These are phyloP conservation scores for Phyto melanocephala DNA, from an alignment of 2,888 invertebrate genomes.

Conservation along the genomic window DNA sequence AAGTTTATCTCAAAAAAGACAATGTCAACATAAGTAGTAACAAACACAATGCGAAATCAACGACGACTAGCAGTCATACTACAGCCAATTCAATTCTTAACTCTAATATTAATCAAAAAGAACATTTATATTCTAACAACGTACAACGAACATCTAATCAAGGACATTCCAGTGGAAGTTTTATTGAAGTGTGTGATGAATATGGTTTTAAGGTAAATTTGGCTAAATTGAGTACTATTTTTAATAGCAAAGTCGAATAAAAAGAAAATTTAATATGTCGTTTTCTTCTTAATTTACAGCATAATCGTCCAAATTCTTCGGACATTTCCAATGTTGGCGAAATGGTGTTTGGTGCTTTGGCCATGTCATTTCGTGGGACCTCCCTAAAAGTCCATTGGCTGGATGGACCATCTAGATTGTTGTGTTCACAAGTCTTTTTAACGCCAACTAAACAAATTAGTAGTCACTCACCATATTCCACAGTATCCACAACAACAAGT, in stretches of 20 bases:
- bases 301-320: constrained; percentile 82
- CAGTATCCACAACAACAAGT: constrained; percentile 70
- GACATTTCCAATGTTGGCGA: constrained; percentile 90
- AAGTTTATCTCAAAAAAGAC: constrained; percentile 79
- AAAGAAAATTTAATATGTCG: no score
- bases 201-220: constrained; percentile 83
- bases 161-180: constrained; percentile 74
- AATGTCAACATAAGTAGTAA: constrained; percentile 52
- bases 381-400: constrained; percentile 87
- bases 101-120: constrained; percentile 48
- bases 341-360: constrained; percentile 95
- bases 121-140: constrained; percentile 33
- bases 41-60: constrained; percentile 55
- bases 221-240: no score
- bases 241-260: no score
- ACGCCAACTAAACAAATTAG: constrained; percentile 78
- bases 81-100: not conserved
- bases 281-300: constrained; percentile 77
- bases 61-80: constrained; percentile 56
- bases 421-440: constrained; percentile 83
- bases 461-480: constrained; percentile 71
- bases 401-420: constrained; percentile 79
- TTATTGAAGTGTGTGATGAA: constrained; percentile 83
- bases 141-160: constrained; percentile 62
- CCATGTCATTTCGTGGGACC: constrained; percentile 91